Conservation (phyloP, 2,113 vertebrate species). For the Prionailurus viverrinus region DNA sequence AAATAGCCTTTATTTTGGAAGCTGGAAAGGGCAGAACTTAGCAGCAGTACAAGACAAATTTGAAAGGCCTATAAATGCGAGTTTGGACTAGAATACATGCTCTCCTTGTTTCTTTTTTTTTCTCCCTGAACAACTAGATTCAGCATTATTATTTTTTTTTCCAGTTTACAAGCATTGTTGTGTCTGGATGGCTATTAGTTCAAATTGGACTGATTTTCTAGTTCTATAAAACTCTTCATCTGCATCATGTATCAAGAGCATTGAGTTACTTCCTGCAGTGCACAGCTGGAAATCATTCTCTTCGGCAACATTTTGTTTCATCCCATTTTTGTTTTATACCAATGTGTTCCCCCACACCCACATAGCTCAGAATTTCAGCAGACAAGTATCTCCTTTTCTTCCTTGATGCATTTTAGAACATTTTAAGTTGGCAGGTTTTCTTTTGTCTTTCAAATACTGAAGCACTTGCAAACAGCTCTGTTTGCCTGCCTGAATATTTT, state of each 20-base stretch:
- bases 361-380: constrained; percentile 78
- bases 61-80: constrained; percentile 47
- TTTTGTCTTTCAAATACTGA: constrained; percentile 85
- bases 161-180: constrained; percentile 69
- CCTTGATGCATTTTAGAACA: constrained; percentile 83
- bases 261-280: constrained; percentile 83
- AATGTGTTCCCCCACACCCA: constrained; percentile 83
- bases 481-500: constrained; percentile 79
- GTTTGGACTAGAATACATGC: constrained; percentile 6
- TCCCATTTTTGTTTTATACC: constrained; percentile 84
- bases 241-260: constrained; percentile 81
- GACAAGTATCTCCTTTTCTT: constrained; percentile 78
- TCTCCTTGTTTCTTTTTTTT: constrained; percentile 58
- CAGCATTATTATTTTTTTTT: constrained; percentile 42
- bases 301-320: constrained; percentile 86
- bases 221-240: constrained; percentile 84
- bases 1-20: constrained; percentile 51
- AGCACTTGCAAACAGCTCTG: constrained; percentile 84
- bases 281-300: constrained; percentile 88
- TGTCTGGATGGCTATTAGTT: constrained; percentile 85
- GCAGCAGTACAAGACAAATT: not conserved
- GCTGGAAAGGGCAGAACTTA: constrained; percentile 29
- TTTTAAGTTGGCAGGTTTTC: constrained; percentile 84
- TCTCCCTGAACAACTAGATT: constrained; percentile 69
- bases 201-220: constrained; percentile 84